Percentiles rank a stretch among this genome's conserved stretches.
phyloP scores from a whole-genome alignment of 1,140 invertebrate genomes.

The Apocrypta bakeri region DNA sequence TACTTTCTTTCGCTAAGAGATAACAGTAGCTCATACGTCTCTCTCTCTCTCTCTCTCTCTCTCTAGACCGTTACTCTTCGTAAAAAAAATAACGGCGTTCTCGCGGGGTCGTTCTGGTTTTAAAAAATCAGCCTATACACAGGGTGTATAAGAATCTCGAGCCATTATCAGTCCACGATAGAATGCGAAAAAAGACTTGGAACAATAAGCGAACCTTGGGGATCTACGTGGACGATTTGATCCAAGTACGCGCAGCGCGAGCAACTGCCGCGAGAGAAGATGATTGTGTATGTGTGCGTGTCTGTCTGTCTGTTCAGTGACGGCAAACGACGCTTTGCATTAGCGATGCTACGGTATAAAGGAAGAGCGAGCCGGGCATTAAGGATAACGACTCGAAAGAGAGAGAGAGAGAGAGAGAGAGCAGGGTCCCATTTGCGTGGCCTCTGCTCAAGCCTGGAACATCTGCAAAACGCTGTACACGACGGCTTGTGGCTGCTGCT shows the following conservation, averaged over 20 bases:
- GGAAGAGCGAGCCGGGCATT: constrained; percentile 7
- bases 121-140: no score
- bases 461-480: constrained; percentile 10
- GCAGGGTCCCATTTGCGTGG: constrained; percentile 9
- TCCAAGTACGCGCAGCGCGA: not conserved
- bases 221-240: constrained; percentile 21
- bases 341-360: constrained; percentile 8
- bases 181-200: not conserved
- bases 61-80: not conserved
- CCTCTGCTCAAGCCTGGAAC: not conserved
- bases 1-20: not conserved
- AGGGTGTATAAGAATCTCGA: not conserved
- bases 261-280: not conserved
- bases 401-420: no score
- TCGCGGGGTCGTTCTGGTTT: no score
- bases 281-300: not conserved
- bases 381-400: constrained; percentile 25
- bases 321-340: constrained; percentile 38
- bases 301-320: no score
- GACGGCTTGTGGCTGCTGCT: not conserved
- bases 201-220: not conserved
- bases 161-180: not conserved
- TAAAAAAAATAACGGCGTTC: no score
- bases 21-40: not conserved
- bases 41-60: not conserved